Evolutionary conservation across 2,113 vertebrate species (phyloP), one percentile per base, ranked within the genome.

Genomic region (Sialia sialis): DNA sequence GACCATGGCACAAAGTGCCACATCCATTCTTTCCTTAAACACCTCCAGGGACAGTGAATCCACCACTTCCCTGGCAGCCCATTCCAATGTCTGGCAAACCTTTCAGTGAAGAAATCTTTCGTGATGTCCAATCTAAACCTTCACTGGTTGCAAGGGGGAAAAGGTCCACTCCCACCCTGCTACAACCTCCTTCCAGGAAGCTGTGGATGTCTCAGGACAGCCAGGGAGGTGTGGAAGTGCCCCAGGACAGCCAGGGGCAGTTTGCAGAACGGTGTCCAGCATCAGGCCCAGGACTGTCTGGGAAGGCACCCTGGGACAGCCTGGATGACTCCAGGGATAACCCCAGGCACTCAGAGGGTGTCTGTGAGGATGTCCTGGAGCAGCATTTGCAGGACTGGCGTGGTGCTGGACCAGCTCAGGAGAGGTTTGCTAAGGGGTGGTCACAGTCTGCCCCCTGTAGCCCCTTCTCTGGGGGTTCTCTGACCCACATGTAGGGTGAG

Each of bases 241-340:
- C 30, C n/a, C 4, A 20, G 51, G 16, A n/a, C 59, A 69, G 21
- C 7, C 16, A 19, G n/a, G 26, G 15, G 5, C 17, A 26, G 9
- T 59, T 67, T 68, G 48, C 43, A 26, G 32, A 20, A 52, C 9
- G 3, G 5, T 34, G 43, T 63, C 43, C 54, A 51, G 72, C 36
- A 26, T 20, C 19, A 63, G 16, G 19, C n/a, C 6, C 8, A 2
- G 16, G 2, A 20, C 2, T 7, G 11, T 36, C 13, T 0, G 51
- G 16, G 72, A 11, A 20, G 14, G 59, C 16, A 4, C 29, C 22
- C 54, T 19, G 34, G 21, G 27, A 13, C 48, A 54, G 38, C 25
- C 32, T 13, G 34, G 2, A 13, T 8, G 3, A 3, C 16, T 34
- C 32, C 8, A 3, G 39, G 41, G 14, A 13, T 67, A 17, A 20